Evolutionary conservation across 2,113 vertebrate species (phyloP).

Genomic region (Dromiciops gliroides): DNA sequence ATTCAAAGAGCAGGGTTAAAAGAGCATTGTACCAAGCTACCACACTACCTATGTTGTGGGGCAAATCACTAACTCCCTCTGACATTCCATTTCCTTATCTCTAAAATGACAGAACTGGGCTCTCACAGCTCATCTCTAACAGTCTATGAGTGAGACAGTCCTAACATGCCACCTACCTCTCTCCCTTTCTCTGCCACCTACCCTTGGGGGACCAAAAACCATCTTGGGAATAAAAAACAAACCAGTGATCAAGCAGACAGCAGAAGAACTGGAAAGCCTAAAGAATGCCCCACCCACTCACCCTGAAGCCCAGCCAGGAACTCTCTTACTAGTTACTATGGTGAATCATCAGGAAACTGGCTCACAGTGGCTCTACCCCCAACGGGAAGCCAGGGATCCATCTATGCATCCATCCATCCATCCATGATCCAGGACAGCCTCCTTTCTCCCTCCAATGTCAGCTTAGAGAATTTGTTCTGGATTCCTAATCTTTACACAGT

Average conservation of each 20-base stretch:
- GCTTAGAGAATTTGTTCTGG: conserved; percentile 27
- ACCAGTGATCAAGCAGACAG: neutral
- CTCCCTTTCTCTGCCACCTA: neutral
- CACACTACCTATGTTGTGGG: neutral
- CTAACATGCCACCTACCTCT: neutral
- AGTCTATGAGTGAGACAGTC: neutral
- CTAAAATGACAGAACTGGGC: rapidly evolving
- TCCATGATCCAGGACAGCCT: neutral
- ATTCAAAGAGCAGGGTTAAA: neutral
- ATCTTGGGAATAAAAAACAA: neutral
- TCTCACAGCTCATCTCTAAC: neutral
- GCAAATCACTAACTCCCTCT: neutral
- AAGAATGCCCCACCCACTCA: too few relatives aligned
- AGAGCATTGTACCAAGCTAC: neutral
- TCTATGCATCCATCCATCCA: too few relatives aligned
- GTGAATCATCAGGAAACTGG: neutral
- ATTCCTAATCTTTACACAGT: conserved; percentile 41
- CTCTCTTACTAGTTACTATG: neutral
- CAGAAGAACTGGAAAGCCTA: neutral
- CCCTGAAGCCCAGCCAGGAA: too few relatives aligned
- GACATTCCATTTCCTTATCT: neutral
- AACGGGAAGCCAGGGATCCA: too few relatives aligned
- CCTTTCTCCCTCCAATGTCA: conserved; percentile 47
- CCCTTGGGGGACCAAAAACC: neutral
- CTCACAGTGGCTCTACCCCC: neutral